phyloP scores from a whole-genome alignment of 2,797 vertebrate genomes.

The Falco cherrug region DNA sequence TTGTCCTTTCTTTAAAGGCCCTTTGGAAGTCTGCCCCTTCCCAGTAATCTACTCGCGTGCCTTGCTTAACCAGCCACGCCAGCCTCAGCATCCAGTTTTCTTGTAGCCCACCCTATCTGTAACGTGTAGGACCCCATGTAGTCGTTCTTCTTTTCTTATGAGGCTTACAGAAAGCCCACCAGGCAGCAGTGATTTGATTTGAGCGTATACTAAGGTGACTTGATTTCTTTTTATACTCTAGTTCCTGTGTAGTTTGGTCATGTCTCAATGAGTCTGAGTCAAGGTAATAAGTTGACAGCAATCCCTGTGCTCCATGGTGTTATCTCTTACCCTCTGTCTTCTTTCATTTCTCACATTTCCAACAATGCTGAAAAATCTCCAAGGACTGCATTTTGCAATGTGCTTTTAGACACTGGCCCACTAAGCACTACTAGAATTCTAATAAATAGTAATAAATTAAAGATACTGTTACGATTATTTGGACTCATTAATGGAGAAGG shows the following conservation, averaged over 20 bases:
- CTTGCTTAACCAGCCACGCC: not conserved
- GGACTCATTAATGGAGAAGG: not conserved
- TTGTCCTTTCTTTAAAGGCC: not conserved
- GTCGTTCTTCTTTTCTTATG: not conserved
- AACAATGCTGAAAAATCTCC: not conserved
- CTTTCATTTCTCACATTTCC: not conserved
- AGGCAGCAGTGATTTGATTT: not conserved
- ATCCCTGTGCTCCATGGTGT: not conserved
- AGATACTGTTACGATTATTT: not conserved
- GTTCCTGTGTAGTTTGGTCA: not conserved
- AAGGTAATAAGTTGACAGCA: not conserved
- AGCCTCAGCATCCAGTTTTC: not conserved
- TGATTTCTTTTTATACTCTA: not conserved
- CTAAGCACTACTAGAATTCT: not conserved
- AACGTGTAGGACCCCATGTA: not conserved
- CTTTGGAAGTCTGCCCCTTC: not conserved
- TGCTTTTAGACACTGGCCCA: not conserved
- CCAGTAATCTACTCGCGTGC: not conserved
- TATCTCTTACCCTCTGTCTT: not conserved
- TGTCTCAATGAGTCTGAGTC: not conserved
- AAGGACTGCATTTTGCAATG: not conserved
- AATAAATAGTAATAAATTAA: slow-evolving; percentile 71
- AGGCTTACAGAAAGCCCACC: not conserved
- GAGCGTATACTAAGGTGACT: not conserved
- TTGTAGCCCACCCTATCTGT: not conserved